These are phyloP conservation scores for Acanthurus leucopareius DNA, from an alignment of 2,797 vertebrate genomes.

Conservation along the genomic window DNA sequence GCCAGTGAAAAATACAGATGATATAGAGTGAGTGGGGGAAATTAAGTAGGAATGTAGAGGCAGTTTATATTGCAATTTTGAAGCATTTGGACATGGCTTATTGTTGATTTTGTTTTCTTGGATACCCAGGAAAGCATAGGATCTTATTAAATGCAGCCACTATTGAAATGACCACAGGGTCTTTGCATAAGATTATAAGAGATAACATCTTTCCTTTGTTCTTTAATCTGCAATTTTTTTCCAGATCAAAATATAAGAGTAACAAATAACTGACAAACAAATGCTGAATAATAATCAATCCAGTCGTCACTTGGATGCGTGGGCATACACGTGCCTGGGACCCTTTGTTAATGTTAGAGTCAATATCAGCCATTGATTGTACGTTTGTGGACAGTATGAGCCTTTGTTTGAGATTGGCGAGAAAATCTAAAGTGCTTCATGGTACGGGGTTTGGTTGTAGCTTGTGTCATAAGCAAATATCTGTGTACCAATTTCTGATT, in stretches of 20 bases:
- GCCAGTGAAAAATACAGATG: conserved; percentile 69
- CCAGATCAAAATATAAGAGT: conserved; percentile 3
- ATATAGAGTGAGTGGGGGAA: conserved; percentile 22
- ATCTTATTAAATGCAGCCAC: not conserved
- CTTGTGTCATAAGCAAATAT: not conserved
- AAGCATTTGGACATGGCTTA: conserved; percentile 17
- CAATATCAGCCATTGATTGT: conserved; percentile 71
- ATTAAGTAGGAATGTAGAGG: not conserved
- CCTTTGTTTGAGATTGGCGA: conserved; percentile 57
- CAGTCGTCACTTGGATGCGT: conserved; percentile 41
- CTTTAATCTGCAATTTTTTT: not conserved
- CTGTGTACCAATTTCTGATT: not conserved
- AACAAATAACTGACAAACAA: conserved; percentile 20
- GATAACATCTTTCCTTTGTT: not conserved
- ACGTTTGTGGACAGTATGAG: conserved; percentile 58
- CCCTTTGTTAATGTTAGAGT: conserved; percentile 45
- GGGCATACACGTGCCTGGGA: conserved; percentile 38
- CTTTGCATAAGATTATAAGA: conserved; percentile 15
- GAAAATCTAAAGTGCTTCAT: conserved; percentile 44
- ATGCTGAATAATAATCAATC: conserved; percentile 53
- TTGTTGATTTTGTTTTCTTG: conserved; percentile 16
- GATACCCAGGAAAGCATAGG: conserved; percentile 7
- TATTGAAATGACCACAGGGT: conserved; percentile 7
- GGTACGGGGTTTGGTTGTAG: conserved; percentile 21
- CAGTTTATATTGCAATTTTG: conserved; percentile 1